Percentiles rank a stretch among this genome's conserved stretches.
These are phyloP conservation scores for Drosophila persimilis DNA, from an alignment of 1,140 invertebrate species.

Conservation along the genomic window DNA sequence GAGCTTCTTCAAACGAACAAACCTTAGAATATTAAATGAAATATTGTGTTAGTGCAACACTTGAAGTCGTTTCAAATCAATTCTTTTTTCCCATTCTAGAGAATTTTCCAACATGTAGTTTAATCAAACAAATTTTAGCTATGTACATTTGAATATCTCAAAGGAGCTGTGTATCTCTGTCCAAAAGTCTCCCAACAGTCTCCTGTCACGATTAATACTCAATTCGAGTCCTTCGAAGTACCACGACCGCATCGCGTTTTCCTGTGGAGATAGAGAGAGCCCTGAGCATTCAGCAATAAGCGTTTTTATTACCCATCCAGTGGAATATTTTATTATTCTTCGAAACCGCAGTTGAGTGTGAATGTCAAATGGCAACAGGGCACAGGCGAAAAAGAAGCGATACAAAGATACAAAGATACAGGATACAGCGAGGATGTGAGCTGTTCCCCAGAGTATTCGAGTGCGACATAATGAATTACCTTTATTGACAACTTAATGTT, in stretches of 20 bases:
- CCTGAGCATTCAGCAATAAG: slow-evolving; percentile 58
- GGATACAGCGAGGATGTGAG: slow-evolving; percentile 8
- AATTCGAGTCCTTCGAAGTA: slow-evolving; percentile 10
- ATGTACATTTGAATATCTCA: no score
- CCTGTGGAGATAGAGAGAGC: slow-evolving; percentile 31
- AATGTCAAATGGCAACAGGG: slow-evolving; percentile 51
- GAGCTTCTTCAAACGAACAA: no score
- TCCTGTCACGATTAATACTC: slow-evolving; percentile 26
- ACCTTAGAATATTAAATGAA: no score
- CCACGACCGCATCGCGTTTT: slow-evolving; percentile 42
- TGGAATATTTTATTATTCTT: slow-evolving; percentile 70
- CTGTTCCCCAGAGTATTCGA: slow-evolving; percentile 58
- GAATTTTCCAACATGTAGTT: no score
- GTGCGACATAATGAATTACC: slow-evolving; percentile 83
- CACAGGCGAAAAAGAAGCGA: slow-evolving; percentile 16
- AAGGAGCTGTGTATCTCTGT: slow-evolving; percentile 13
- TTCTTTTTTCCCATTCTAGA: no score
- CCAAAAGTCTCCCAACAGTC: no score
- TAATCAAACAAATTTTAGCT: no score
- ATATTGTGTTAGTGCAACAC: no score
- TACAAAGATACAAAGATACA: slow-evolving; percentile 22
- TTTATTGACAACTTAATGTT: slow-evolving; percentile 83
- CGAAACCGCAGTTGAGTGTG: slow-evolving; percentile 45
- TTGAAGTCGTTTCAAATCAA: no score
- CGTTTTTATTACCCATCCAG: slow-evolving; percentile 70